Percentiles rank a stretch among this genome's conserved stretches.
phyloP scores from a whole-genome alignment of 1,140 invertebrate genomes.

The Drosophila ohnishii region DNA sequence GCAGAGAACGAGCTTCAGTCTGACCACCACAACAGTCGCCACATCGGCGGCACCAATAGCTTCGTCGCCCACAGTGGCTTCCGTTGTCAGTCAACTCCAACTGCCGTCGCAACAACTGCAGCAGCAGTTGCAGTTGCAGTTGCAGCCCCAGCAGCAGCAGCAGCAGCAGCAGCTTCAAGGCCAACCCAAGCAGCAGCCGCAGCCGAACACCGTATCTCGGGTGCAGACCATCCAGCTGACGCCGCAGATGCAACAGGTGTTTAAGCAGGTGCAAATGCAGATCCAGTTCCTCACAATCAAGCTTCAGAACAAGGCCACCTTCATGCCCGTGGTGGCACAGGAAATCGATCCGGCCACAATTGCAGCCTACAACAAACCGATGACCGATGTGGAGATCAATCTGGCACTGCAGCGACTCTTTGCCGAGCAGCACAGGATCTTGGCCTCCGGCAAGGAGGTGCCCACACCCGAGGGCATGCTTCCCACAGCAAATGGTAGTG shows the following conservation, averaged over 20 bases:
- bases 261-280: constrained; percentile 86
- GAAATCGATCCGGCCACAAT: constrained; percentile 75
- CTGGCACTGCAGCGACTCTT: constrained; percentile 85
- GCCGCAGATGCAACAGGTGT: constrained; percentile 85
- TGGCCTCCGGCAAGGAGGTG: constrained; percentile 86
- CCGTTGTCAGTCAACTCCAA: constrained; percentile 46
- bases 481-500: constrained; percentile 56
- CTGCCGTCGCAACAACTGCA: constrained; percentile 37
- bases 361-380: constrained; percentile 76
- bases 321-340: constrained; percentile 56
- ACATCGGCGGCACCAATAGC: constrained; percentile 13
- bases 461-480: constrained; percentile 84
- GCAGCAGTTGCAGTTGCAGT: constrained; percentile 73
- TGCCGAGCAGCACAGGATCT: constrained; percentile 86
- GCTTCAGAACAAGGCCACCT: constrained; percentile 77
- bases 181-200: constrained; percentile 43
- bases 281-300: constrained; percentile 85
- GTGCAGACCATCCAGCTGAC: constrained; percentile 86
- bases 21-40: constrained; percentile 37
- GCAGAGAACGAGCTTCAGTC: constrained; percentile 49
- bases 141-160: constrained; percentile 83
- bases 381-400: constrained; percentile 82
- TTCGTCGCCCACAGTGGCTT: constrained; percentile 18
- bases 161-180: constrained; percentile 46
- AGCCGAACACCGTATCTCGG: constrained; percentile 82